Conservation (phyloP, 2,797 vertebrate species). For the Lithobates pipiens region DNA sequence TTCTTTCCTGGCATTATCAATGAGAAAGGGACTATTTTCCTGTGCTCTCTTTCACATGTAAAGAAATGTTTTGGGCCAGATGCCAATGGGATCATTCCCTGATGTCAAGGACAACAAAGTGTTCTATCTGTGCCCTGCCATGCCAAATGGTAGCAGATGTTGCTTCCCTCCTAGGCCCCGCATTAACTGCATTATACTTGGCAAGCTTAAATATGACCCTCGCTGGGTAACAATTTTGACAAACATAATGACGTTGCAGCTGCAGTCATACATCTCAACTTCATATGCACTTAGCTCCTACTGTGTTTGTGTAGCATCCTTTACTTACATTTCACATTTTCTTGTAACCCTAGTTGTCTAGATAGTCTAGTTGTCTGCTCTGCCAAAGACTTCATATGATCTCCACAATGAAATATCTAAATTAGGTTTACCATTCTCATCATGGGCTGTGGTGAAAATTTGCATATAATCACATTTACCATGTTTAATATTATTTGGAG, state of each 20-base stretch:
- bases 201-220: slow-evolving; percentile 70
- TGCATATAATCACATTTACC: slow-evolving; percentile 5
- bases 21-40: not conserved
- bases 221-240: slow-evolving; percentile 75
- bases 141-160: slow-evolving; percentile 73
- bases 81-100: slow-evolving; percentile 65
- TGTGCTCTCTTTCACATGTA: not conserved
- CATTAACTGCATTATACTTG: slow-evolving; percentile 67
- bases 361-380: no score
- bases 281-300: not conserved
- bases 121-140: not conserved
- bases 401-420: not conserved
- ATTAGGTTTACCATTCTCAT: slow-evolving; percentile 4
- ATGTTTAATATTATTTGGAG: not conserved
- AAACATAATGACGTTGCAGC: slow-evolving; percentile 55
- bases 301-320: not conserved
- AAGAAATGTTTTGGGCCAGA: slow-evolving; percentile 9
- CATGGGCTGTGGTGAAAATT: not conserved
- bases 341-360: no score
- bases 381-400: slow-evolving; percentile 16
- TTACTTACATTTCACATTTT: not conserved
- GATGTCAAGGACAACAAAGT: slow-evolving; percentile 63
- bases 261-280: slow-evolving; percentile 70
- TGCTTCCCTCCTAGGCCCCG: slow-evolving; percentile 37
- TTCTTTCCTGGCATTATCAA: not conserved